Percentiles rank a stretch among this genome's conserved stretches.
phyloP scores from a whole-genome alignment of 2,113 vertebrate species.

The Thermophis baileyi region DNA sequence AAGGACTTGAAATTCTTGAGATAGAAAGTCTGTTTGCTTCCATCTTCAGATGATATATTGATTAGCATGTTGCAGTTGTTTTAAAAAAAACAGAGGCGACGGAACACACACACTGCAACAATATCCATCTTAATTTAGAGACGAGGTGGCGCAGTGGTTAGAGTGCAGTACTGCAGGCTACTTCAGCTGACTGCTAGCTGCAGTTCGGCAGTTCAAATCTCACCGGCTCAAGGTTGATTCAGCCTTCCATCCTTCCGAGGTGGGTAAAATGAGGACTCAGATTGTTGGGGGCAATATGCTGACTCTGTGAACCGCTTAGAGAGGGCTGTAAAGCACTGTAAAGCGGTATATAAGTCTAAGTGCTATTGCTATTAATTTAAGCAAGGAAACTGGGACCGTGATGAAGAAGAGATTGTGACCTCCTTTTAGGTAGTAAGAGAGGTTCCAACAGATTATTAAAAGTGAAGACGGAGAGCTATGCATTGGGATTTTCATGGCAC shows the following conservation, averaged over 20 bases:
- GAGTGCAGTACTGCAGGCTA: too few relatives aligned
- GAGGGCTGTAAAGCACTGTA: too few relatives aligned
- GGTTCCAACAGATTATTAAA: neutral
- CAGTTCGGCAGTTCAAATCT: too few relatives aligned
- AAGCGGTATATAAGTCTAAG: too few relatives aligned
- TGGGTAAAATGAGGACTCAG: too few relatives aligned
- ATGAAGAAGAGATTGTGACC: neutral
- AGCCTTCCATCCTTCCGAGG: too few relatives aligned
- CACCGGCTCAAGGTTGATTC: too few relatives aligned
- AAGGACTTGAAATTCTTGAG: neutral
- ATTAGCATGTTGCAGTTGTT: neutral
- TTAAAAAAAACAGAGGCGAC: neutral
- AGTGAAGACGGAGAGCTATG: neutral
- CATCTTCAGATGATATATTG: neutral
- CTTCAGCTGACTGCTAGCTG: too few relatives aligned
- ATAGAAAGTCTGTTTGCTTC: neutral
- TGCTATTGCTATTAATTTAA: too few relatives aligned
- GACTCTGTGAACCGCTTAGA: too few relatives aligned
- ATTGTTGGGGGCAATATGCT: too few relatives aligned
- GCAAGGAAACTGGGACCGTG: neutral
- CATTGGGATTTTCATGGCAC: neutral
- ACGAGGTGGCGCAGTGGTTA: too few relatives aligned
- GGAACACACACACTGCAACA: neutral
- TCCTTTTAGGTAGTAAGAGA: neutral
- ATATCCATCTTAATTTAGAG: neutral